Base-by-base conservation (phyloP, 1,140 invertebrate genomes). In the Apis cerana region DNA sequence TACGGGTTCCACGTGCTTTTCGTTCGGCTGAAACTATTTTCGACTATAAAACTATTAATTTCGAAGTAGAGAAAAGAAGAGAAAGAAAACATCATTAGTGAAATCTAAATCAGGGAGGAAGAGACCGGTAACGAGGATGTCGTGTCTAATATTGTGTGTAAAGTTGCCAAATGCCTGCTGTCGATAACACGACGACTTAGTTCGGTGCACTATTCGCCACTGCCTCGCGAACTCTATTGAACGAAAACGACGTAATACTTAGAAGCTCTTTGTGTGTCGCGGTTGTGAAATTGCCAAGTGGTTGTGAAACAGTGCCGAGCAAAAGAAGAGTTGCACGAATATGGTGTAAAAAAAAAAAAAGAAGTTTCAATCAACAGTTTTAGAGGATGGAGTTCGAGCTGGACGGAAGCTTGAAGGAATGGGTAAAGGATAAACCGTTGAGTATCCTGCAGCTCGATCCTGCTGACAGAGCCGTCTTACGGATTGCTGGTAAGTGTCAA, bases 361-460 rank as follows among this genome's bases (percentile, higher is more conserved):
- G 74, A 80, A 56, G 62, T 61, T 59, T 27, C 33, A 27, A 72
- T 58, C 27, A 58, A 58, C 52, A 72, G 27, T 79, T 50, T 23
- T 64, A 65, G 84, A 91, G 83, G 75, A 97, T 97, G 97, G 97
- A 97, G 95, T 97, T 97, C 93, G 96, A 97, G 92, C 95, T 96
- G 90, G 97, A 97, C 92, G 96, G 96, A 90, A 97, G 97, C 92
- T 95, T 99, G 93, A 97, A 98, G 95, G 98, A 98, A 95, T 99
- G 98, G 98, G 97, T 97, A 88, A 97, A 97, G 95, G 97, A 98
- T 94, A 98, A 99, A 94, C 98, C 98, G 85, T 95, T 99, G 90
- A 98, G 98, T 94, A 98, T 99, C 92, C 95, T 99, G 68, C 98
- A 99, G 94, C 95, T 99, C 91, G 98, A 99, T 95, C 97, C 97